phyloP scores from a whole-genome alignment of 1,140 invertebrate genomes.

The Phymorhynchus buccinoides region DNA sequence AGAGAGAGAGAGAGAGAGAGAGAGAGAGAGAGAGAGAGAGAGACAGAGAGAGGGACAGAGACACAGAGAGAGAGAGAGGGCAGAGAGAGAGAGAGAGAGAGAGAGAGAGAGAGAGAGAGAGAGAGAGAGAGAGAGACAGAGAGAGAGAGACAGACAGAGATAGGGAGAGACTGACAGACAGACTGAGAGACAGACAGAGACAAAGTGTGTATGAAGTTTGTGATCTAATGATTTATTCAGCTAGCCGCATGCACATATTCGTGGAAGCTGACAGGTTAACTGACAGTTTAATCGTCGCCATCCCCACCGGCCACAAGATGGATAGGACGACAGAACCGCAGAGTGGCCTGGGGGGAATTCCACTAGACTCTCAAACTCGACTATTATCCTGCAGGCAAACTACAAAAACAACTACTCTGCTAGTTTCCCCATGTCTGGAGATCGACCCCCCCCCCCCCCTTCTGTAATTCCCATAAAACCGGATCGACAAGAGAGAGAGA shows the following conservation, averaged over 20 bases:
- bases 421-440: too few species aligned
- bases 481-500: not conserved
- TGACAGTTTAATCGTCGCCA: too few species aligned
- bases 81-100: not conserved
- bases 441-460: too few species aligned
- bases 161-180: not conserved
- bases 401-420: too few species aligned
- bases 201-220: too few species aligned
- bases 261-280: not conserved
- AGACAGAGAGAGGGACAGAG: not conserved
- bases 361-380: too few species aligned
- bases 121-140: constrained; percentile 9
- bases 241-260: not conserved
- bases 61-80: not conserved
- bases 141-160: not conserved
- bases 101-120: constrained; percentile 17
- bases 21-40: constrained; percentile 1
- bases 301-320: too few species aligned
- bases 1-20: not conserved
- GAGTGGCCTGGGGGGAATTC: not conserved
- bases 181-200: too few species aligned
- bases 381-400: too few species aligned
- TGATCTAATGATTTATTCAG: not conserved
- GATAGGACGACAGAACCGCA: too few species aligned
- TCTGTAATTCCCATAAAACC: too few species aligned